Evolutionary conservation across 64 coral and sea anemone genomes (phyloP), one percentile per base, ranked within the genome.

Genomic region (Montipora capricornis): DNA sequence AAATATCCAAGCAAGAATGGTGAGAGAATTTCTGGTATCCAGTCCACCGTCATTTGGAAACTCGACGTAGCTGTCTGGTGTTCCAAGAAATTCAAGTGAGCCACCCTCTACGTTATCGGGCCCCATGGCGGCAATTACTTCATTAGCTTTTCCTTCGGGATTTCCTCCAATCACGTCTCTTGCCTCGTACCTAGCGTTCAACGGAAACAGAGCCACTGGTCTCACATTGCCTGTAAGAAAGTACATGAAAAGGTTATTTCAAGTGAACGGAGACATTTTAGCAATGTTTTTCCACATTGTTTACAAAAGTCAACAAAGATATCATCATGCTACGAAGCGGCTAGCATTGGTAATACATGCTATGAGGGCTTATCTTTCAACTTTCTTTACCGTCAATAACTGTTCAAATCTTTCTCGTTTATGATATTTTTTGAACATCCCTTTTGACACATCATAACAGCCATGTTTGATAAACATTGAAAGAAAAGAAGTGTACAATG

Each of bases 31-130:
- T 58, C 49, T 92, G 59, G 52, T 77, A 22, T 92, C 90, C 4
- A 84, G 16, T 74, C 60, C 58, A 8, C 49, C 82, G 44, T 92
- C 70, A 74, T 83, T 85, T 77, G 80, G 80, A 61, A 92, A 71
- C 71, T 92, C 90, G 14, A 92, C 84, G 16, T 75, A 92, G 80
- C 90, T 92, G 17, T 92, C 53, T 22, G 80, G 70, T 64, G 70
- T 76, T 24, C 90, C 90, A 49, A 62, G 52, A 20, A 92, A 92
- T 55, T 50, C 74, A 48, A 75, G 74, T 20, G 90, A 83, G 49
- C 80, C 90, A 47, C 20, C 80, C 64, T 81, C 79, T 8, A 81
- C 5, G 47, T 57, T 46, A 17, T 90, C 77, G 20, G 66, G 68
- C 19, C 90, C 90, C 20, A 48, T 5, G 4, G 71, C 69, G 62